Evolutionary conservation across 2,888 invertebrate species (phyloP).

Genomic region (Trachelus troglodyta): DNA sequence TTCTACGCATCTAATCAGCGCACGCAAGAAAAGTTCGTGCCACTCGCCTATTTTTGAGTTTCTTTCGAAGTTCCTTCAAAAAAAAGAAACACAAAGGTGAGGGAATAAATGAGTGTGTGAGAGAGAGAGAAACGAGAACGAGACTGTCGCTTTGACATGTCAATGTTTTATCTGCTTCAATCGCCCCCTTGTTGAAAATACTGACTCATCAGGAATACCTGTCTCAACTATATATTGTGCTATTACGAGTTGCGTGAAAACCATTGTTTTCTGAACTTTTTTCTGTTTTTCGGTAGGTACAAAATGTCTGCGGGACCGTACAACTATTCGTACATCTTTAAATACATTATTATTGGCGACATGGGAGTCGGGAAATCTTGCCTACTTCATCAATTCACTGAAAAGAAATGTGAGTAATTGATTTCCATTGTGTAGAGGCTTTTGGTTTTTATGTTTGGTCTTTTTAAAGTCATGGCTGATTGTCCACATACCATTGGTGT

Average conservation of each 20-base stretch:
- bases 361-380: constrained; percentile 99
- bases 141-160: constrained; percentile 29
- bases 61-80: neutral
- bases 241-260: neutral
- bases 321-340: constrained; percentile 99
- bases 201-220: too few species aligned
- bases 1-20: constrained; percentile 20
- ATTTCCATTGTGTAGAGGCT: too few species aligned
- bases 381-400: constrained; percentile 98
- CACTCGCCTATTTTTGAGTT: neutral
- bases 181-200: neutral
- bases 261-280: neutral
- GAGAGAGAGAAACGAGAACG: too few species aligned
- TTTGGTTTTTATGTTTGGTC: neutral
- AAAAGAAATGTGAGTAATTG: constrained; percentile 95
- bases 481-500: constrained; percentile 99
- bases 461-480: constrained; percentile 95
- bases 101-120: too few species aligned
- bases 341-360: constrained; percentile 99
- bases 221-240: neutral
- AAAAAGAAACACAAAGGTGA: too few species aligned
- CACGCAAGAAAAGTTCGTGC: neutral
- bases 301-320: constrained; percentile 96
- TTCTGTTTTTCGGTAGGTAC: constrained; percentile 37
- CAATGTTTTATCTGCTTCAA: constrained; percentile 16